Base-by-base conservation (phyloP, 2,888 invertebrate genomes). In the Glaucopsyche alexis region DNA sequence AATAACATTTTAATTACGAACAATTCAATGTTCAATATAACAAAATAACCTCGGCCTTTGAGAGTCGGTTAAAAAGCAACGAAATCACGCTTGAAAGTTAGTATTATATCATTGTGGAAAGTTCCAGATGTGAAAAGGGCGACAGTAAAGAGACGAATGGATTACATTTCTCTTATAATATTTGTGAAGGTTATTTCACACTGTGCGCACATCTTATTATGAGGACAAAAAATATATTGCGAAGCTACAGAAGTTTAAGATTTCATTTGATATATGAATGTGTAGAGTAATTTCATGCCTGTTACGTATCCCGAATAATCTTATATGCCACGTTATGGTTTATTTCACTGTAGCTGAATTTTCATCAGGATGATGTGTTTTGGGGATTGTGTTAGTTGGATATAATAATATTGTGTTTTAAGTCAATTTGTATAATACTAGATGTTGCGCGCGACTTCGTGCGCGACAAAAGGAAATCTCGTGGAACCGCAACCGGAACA, bases 181-280 rank as follows among this genome's bases (percentile, higher is more conserved):
- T 72, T 72, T 72, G 40, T 45, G 72, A 72, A 90, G 80, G 88
- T 87, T 85, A 91, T 91, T 91, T 91, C 91, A 91, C 91, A 88
- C 83, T 83, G 80, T 83, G 82, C 88, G 90, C 88, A 86, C 91
- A 89, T 82, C 69, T 69, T 69, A 69, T 69, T 69, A 69, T 47
- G 29, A 19, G 47, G 69, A 69, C 69, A 69, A 29, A 47, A 47
- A 47, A 69, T 69, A 69, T 69, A 49, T 49, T 49, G 29, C 47
- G 29, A 69, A 69, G 47, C 69, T 49, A 69, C 16, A 69, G 29
- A 69, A 47, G 49, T 69, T 69, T 69, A 69, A 69, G 69, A 49
- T 69, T 69, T 69, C 69, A 69, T 69, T 49, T 69, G 47, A 66
- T n/a, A 40, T 69, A 29, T 69, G 69, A 69, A 69, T 69, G 47